Evolutionary conservation across 2,797 vertebrate species (phyloP).

Genomic region (Poecile montanus): DNA sequence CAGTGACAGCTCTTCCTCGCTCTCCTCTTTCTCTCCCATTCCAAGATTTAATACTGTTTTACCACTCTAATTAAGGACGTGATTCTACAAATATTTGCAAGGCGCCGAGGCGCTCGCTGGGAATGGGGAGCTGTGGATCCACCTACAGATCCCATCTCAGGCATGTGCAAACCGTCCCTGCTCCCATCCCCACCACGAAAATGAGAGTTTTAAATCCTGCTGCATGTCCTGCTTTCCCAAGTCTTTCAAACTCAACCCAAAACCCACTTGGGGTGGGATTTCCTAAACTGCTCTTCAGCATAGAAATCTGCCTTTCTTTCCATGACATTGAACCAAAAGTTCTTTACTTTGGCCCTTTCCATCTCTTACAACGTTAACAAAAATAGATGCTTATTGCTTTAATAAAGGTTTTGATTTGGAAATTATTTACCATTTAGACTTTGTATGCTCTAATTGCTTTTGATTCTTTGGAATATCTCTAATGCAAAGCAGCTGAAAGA

Average conservation of each 20-base stretch:
- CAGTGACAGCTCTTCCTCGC: not conserved
- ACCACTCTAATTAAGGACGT: not conserved
- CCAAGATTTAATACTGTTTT: conserved; percentile 4
- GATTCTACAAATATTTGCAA: not conserved
- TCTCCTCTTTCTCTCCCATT: not conserved
- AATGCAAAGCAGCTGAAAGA: conserved; percentile 65
- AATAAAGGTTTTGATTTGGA: conserved; percentile 56
- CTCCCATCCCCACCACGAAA: not conserved
- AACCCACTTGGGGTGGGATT: not conserved
- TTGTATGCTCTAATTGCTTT: conserved; percentile 52
- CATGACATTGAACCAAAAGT: not conserved
- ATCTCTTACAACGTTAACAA: not conserved
- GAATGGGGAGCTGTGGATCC: not conserved
- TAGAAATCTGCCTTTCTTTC: not conserved
- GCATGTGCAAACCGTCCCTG: accelerated
- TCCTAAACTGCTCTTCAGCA: not conserved
- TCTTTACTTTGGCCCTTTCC: conserved; percentile 18
- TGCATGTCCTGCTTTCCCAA: not conserved
- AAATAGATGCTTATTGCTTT: conserved; percentile 39
- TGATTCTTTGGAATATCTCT: conserved; percentile 41
- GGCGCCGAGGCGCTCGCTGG: accelerated
- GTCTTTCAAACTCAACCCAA: not conserved
- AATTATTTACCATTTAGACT: conserved; percentile 61
- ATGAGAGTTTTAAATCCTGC: not conserved
- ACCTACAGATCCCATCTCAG: not conserved